Percentiles rank a stretch among this genome's conserved stretches.
Conservation (phyloP, 2,888 invertebrate species). For the Cerastis leucographa region DNA sequence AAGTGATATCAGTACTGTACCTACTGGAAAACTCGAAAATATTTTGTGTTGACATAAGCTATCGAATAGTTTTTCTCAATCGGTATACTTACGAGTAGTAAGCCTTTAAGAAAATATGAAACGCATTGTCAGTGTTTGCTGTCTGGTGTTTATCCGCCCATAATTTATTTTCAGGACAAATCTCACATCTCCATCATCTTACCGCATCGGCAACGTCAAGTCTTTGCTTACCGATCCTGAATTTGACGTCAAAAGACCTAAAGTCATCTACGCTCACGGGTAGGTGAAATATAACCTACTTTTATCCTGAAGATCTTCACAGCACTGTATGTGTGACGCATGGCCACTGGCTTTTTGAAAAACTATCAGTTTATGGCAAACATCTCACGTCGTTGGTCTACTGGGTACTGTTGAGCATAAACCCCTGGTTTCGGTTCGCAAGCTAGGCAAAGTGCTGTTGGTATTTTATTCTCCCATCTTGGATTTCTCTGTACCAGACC, state of each 20-base stretch:
- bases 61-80: not conserved
- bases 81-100: not conserved
- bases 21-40: not conserved
- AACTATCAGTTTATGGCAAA: too few relatives aligned
- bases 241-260: constrained; percentile 74
- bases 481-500: too few relatives aligned
- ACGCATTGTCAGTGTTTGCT: not conserved
- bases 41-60: not conserved
- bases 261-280: constrained; percentile 85
- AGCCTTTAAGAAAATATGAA: not conserved
- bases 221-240: constrained; percentile 66
- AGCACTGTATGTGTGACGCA: too few relatives aligned
- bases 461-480: too few relatives aligned
- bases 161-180: constrained; percentile 66
- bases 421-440: too few relatives aligned
- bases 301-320: not conserved
- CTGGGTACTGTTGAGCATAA: too few relatives aligned
- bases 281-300: constrained; percentile 55
- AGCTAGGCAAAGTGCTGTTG: too few relatives aligned
- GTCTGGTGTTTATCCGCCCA: not conserved
- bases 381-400: too few relatives aligned
- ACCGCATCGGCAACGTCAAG: constrained; percentile 66
- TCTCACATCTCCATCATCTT: constrained; percentile 62
- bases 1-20: not conserved
- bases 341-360: too few relatives aligned